Evolutionary conservation across 2,797 vertebrate genomes (phyloP), one percentile per base, ranked within the genome.

Genomic region (Sebastes kiyomatsui): DNA sequence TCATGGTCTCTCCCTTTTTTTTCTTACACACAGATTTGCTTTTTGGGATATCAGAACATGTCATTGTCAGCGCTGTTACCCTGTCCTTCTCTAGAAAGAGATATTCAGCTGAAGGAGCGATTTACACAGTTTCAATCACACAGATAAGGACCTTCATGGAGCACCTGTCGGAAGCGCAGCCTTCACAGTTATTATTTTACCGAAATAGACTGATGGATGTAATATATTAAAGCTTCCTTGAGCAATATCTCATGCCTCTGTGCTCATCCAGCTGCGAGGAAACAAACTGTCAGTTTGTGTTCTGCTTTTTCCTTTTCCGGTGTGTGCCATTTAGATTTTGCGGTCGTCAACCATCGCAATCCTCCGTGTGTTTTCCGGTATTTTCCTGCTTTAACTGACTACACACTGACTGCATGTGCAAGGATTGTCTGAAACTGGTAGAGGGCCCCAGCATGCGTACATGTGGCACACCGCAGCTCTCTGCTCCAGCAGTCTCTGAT

Each of bases 401-500:
- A 67, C 62, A 56, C 27, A 28, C 28, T 52, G 28, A 70, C 65
- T 33, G 25, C 42, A 75, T 70, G 62, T 58, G 18, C 52, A 22
- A 14, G 49, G 33, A 71, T 30, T 72, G 38, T 74, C 12, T 82
- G 33, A 59, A 62, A 71, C 73, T 68, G 49, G 67, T 84, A 61
- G 72, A 65, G 54, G 59, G 56, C 27, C 67, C 54, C 27, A 70
- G 82, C 61, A n/a, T 72, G 68, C 7, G 23, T 67, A 65, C 73
- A 35, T 30, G 78, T 64, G 56, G 59, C 38, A 65, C 55, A 22
- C 71, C 65, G 65, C 55, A 77, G 61, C 66, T 84, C 81, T 82
- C 55, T 79, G 60, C 72, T 85, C 56, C 80, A 7, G 64, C 59
- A 65, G 74, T 68, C 80, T 82, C 68, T 74, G 90, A 93, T 87